phyloP scores from a whole-genome alignment of 2,797 vertebrate genomes.

The Hapalemur alaotrensis region DNA sequence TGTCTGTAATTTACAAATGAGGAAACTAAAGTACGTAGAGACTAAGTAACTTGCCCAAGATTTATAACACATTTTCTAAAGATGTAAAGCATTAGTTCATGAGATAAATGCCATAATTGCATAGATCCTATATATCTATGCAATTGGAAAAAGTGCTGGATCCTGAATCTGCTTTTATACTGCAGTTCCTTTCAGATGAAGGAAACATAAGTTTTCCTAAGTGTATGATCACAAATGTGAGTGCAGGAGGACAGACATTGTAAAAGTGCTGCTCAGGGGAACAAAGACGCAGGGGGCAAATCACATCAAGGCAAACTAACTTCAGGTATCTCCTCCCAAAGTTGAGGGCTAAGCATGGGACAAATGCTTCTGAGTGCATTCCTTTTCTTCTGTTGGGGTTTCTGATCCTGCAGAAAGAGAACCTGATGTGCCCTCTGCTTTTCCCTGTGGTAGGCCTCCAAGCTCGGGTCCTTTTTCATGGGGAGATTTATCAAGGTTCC shows the following conservation, averaged over 20 bases:
- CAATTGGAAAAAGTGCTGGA: neutral
- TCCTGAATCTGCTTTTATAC: neutral
- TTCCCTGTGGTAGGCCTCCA: neutral
- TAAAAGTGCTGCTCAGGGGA: neutral
- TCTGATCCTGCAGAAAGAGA: neutral
- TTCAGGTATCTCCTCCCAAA: neutral
- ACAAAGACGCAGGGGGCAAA: neutral
- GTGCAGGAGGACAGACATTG: neutral
- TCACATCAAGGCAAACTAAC: neutral
- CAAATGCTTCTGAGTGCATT: neutral
- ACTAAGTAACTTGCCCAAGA: neutral
- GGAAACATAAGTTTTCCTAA: neutral
- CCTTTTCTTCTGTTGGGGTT: neutral
- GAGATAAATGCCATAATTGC: neutral
- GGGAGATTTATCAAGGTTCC: neutral
- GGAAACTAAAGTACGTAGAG: neutral
- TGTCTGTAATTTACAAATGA: neutral
- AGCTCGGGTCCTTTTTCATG: neutral
- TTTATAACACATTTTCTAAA: neutral
- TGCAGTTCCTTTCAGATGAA: neutral
- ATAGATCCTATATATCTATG: neutral
- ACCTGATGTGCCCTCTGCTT: neutral
- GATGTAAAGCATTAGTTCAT: neutral
- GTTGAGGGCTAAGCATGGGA: neutral
- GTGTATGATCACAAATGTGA: neutral